Conservation (phyloP, 2,797 vertebrate genomes). For the Chaetophractus vellerosus region DNA sequence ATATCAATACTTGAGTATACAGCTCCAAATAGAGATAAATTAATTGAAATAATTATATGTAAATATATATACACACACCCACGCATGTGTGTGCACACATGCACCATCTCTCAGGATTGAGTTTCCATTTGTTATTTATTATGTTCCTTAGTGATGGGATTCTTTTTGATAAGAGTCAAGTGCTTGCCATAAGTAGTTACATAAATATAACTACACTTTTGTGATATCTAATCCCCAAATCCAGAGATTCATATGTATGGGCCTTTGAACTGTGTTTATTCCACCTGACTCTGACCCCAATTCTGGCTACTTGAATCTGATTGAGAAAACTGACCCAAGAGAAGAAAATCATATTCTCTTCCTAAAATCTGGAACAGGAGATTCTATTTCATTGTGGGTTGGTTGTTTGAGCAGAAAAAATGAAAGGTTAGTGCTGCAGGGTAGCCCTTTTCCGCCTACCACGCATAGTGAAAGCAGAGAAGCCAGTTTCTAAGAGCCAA, state of each 20-base stretch:
- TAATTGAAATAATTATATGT: background rate
- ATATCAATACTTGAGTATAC: conserved; percentile 55
- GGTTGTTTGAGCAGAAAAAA: background rate
- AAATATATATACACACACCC: background rate
- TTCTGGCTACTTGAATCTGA: background rate
- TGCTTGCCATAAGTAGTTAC: background rate
- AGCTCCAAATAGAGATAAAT: background rate
- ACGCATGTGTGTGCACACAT: background rate
- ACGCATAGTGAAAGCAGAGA: background rate
- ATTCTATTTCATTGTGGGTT: background rate
- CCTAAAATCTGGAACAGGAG: background rate
- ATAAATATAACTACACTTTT: background rate
- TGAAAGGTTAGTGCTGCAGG: background rate
- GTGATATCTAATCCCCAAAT: background rate
- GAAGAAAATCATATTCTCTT: background rate
- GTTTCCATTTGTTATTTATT: background rate
- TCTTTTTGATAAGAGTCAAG: background rate
- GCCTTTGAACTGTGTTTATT: background rate
- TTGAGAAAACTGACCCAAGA: background rate
- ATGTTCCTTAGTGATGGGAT: background rate
- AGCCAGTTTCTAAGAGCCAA: background rate
- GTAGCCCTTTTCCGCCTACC: background rate
- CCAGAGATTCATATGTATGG: background rate
- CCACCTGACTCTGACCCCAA: background rate
- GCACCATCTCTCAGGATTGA: background rate